Conservation (phyloP, 2,113 vertebrate genomes). For the Serinus canaria region DNA sequence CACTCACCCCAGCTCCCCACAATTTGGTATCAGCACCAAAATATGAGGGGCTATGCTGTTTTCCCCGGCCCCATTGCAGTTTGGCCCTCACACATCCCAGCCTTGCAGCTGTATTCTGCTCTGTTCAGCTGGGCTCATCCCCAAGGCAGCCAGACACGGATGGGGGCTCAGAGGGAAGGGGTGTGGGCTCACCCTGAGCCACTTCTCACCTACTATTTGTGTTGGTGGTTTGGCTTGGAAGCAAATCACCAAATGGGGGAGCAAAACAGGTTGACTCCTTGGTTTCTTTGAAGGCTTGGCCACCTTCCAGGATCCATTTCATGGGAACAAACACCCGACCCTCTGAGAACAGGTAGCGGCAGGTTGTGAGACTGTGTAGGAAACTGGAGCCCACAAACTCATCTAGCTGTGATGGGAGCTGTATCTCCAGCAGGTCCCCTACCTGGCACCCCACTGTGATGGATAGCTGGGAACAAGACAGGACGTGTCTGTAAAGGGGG, state of each 20-base stretch:
- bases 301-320: not conserved
- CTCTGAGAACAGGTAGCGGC: not conserved
- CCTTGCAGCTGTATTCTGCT: not conserved
- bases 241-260: not conserved
- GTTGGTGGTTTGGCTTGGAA: not conserved
- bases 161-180: not conserved
- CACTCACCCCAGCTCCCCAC: not conserved
- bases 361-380: not conserved
- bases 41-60: not conserved
- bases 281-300: not conserved
- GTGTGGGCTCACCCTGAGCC: not conserved
- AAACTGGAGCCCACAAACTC: not conserved
- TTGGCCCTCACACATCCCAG: not conserved
- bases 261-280: not conserved
- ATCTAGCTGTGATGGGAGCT: not conserved
- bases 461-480: slow-evolving; percentile 23
- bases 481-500: not conserved
- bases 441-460: accelerated
- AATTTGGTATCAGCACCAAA: not conserved
- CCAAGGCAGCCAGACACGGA: accelerated
- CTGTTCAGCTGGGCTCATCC: not conserved
- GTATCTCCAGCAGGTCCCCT: not conserved
- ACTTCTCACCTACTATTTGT: not conserved
- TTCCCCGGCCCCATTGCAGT: not conserved
- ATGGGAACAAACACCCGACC: not conserved